These are phyloP conservation scores for Drosophila tripunctata DNA, from an alignment of 2,888 invertebrate species.

Conservation along the genomic window DNA sequence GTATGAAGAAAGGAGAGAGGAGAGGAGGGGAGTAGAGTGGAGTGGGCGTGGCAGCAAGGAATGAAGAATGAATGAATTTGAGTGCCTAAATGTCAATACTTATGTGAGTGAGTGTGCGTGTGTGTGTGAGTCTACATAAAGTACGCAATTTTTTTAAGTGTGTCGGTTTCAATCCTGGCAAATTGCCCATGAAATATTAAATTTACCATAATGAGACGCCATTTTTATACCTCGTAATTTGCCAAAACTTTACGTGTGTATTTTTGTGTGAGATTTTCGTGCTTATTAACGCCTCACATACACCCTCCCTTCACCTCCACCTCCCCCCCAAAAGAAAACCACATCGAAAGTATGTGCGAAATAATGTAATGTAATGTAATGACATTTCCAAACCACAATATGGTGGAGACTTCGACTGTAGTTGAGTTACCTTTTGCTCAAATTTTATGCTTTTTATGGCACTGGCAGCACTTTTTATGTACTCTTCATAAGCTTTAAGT, in stretches of 20 bases:
- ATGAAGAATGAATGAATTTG: constrained; percentile 50
- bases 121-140: constrained; percentile 19
- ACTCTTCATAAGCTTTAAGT: constrained; percentile 12
- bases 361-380: constrained; percentile 28
- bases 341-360: constrained; percentile 16
- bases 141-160: constrained; percentile 74
- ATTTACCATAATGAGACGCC: constrained; percentile 77
- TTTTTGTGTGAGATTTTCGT: constrained; percentile 44
- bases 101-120: constrained; percentile 9
- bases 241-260: constrained; percentile 54
- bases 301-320: neutral
- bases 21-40: too few species aligned
- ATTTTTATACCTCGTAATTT: constrained; percentile 78
- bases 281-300: constrained; percentile 49
- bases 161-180: constrained; percentile 80
- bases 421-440: constrained; percentile 22
- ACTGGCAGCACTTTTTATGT: constrained; percentile 33
- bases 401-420: constrained; percentile 30
- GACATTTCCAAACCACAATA: constrained; percentile 9
- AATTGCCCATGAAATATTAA: constrained; percentile 82
- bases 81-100: constrained; percentile 37
- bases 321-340: neutral
- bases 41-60: constrained; percentile 14
- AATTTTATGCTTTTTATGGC: constrained; percentile 40
- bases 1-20: constrained; percentile 47